These are phyloP conservation scores for Cuculus canorus DNA, from an alignment of 2,797 vertebrate species.

Conservation along the genomic window DNA sequence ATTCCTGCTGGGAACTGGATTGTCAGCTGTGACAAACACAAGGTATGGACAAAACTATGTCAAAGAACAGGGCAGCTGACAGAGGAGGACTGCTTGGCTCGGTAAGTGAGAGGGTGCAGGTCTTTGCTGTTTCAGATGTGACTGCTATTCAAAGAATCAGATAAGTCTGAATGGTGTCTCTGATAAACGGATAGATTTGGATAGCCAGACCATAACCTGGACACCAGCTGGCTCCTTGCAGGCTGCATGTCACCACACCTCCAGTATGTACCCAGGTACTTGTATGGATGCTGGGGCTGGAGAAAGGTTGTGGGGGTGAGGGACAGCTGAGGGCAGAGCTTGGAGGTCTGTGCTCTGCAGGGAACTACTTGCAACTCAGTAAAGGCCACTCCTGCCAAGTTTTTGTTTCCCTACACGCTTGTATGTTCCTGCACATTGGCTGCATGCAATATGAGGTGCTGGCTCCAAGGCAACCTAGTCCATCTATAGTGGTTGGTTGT, in stretches of 20 bases:
- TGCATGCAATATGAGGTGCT: background rate
- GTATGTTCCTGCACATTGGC: background rate
- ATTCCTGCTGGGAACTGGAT: background rate
- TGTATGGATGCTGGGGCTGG: background rate
- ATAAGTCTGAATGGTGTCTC: background rate
- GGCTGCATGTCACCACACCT: background rate
- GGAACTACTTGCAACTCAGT: background rate
- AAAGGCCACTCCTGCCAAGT: background rate
- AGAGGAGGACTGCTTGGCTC: background rate
- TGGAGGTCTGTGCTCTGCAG: background rate
- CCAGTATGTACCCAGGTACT: background rate
- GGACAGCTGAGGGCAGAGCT: background rate
- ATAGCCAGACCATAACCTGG: background rate
- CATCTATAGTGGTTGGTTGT: background rate
- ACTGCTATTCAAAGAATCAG: background rate
- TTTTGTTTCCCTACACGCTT: background rate
- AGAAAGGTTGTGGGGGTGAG: background rate
- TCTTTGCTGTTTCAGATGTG: background rate
- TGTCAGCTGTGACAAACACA: background rate
- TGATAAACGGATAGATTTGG: background rate
- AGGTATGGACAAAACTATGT: background rate
- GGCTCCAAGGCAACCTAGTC: background rate
- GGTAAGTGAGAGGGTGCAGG: rapidly evolving
- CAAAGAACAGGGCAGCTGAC: background rate
- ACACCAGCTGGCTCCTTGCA: background rate